Evolutionary conservation across 2,797 vertebrate genomes (phyloP).

Genomic region (Falco columbarius): DNA sequence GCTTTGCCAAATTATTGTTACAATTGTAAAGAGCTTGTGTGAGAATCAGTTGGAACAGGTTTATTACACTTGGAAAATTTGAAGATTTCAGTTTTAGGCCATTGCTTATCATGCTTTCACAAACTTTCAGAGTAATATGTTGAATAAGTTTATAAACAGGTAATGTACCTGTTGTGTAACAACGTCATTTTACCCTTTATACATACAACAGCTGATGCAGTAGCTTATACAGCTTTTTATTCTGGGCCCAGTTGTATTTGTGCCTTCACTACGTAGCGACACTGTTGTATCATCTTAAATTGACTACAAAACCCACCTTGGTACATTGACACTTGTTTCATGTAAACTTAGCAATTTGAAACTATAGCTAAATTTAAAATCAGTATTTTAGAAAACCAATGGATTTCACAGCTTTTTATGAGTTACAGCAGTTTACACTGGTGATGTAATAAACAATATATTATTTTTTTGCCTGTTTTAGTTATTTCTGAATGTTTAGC

Average conservation of each 20-base stretch:
- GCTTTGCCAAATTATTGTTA: not conserved
- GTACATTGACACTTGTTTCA: not conserved
- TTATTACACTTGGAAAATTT: not conserved
- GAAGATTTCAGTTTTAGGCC: not conserved
- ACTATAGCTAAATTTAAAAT: not conserved
- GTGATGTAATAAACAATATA: not conserved
- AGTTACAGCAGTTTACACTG: not conserved
- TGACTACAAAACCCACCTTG: not conserved
- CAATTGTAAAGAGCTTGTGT: not conserved
- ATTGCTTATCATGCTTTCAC: not conserved
- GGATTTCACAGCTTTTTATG: not conserved
- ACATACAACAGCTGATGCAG: not conserved
- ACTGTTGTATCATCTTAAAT: not conserved
- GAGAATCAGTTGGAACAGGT: not conserved
- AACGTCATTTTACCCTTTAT: not conserved
- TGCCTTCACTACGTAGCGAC: not conserved
- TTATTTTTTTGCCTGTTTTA: not conserved
- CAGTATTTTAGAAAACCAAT: not conserved
- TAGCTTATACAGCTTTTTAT: not conserved
- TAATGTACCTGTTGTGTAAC: not conserved
- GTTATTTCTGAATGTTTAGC: not conserved
- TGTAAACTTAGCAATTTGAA: not conserved
- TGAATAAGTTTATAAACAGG: not conserved
- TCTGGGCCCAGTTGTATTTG: not conserved
- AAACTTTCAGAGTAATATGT: not conserved